phyloP scores from a whole-genome alignment of 1,140 invertebrate genomes.

The Pogonognathellus flavescens region DNA sequence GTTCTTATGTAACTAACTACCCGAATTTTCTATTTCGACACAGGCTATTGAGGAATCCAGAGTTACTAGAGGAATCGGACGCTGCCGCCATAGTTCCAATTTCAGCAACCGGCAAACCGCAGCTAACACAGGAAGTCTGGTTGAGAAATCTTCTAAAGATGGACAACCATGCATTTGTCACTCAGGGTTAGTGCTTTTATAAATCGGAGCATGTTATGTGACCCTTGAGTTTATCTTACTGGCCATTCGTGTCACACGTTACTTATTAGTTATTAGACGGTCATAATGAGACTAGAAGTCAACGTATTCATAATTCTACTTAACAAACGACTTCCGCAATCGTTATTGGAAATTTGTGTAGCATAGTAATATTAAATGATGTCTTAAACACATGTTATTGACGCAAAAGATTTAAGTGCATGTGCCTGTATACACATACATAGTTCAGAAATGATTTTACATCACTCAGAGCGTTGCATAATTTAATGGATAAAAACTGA shows the following conservation, averaged over 20 bases:
- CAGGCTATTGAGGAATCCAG: conserved; percentile 93
- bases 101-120: conserved; percentile 90
- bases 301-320: not conserved
- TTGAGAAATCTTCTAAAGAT: conserved; percentile 83
- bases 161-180: conserved; percentile 67
- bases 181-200: conserved; percentile 57
- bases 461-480: no score
- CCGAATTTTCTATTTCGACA: conserved; percentile 36
- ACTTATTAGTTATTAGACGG: not conserved
- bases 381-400: no score
- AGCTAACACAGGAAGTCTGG: conserved; percentile 87
- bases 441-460: no score
- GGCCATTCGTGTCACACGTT: no score
- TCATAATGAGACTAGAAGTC: not conserved
- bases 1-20: no score
- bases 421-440: no score
- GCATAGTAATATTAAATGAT: no score
- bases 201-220: not conserved
- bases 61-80: conserved; percentile 87
- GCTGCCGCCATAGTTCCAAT: conserved; percentile 87
- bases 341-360: not conserved
- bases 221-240: no score
- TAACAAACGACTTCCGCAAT: conserved; percentile 11
- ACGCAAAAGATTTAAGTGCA: no score
- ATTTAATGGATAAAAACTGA: no score